Evolutionary conservation across 1,140 invertebrate genomes (phyloP).

Genomic region (Nebria ingens): DNA sequence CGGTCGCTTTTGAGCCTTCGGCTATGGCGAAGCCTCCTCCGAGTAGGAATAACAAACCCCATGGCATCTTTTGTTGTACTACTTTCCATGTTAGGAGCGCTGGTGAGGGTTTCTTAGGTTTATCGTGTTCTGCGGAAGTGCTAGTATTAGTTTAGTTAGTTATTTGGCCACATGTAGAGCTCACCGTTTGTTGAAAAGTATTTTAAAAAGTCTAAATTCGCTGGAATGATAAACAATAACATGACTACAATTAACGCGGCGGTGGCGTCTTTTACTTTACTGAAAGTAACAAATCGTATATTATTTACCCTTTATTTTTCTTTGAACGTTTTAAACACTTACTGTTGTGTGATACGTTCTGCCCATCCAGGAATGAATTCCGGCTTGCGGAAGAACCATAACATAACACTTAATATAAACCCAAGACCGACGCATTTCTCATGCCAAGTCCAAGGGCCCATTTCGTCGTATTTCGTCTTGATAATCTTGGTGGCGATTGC

Average conservation of each 20-base stretch:
- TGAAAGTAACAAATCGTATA: constrained; percentile 37
- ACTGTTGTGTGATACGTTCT: constrained; percentile 41
- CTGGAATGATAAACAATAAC: constrained; percentile 69
- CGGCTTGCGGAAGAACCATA: constrained; percentile 85
- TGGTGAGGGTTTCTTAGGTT: constrained; percentile 48
- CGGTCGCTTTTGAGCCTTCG: constrained; percentile 64
- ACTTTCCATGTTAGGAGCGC: constrained; percentile 68
- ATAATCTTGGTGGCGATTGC: constrained; percentile 54
- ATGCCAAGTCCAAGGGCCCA: constrained; percentile 73
- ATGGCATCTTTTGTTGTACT: constrained; percentile 65
- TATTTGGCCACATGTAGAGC: constrained; percentile 8
- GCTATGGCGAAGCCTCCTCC: constrained; percentile 77
- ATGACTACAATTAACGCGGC: constrained; percentile 71
- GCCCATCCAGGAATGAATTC: constrained; percentile 75
- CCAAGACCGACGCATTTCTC: constrained; percentile 64
- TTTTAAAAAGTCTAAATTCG: constrained; percentile 61
- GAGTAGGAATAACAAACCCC: constrained; percentile 65
- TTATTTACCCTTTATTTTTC: no score
- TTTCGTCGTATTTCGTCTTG: constrained; percentile 56
- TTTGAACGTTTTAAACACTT: no score
- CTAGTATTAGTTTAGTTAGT: constrained; percentile 16
- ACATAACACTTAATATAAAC: constrained; percentile 65
- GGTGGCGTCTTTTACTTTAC: constrained; percentile 68
- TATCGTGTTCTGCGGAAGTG: constrained; percentile 37
- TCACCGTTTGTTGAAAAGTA: constrained; percentile 45